Conservation (phyloP, 2,113 vertebrate genomes). For the Miniopterus natalensis region DNA sequence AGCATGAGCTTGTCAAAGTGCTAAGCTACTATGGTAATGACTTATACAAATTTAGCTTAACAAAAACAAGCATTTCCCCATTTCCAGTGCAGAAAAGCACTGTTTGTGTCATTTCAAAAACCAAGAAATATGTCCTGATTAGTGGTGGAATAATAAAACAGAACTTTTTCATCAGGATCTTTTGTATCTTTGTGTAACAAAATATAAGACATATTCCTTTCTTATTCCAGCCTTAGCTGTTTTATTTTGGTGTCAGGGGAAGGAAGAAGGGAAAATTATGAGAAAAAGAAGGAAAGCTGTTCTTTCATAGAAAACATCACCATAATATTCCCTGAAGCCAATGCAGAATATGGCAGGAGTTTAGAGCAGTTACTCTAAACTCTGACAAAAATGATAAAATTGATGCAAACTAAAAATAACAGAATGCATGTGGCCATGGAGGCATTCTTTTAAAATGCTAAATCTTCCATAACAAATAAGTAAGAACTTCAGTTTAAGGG, state of each 20-base stretch:
- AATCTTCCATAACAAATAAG: background rate
- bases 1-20: constrained; percentile 68
- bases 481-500: background rate
- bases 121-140: constrained; percentile 52
- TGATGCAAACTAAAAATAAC: constrained; percentile 1
- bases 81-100: constrained; percentile 26
- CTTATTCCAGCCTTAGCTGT: background rate
- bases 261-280: background rate
- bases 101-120: constrained; percentile 48
- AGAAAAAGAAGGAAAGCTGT: background rate
- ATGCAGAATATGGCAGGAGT: background rate
- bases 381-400: background rate
- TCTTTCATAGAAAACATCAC: background rate
- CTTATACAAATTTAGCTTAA: constrained; percentile 68
- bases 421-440: background rate
- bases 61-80: constrained; percentile 66
- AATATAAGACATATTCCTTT: constrained; percentile 33
- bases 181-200: background rate
- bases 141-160: constrained; percentile 43
- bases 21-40: constrained; percentile 63
- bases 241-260: background rate
- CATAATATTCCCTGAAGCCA: background rate
- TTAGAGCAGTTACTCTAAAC: background rate
- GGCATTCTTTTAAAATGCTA: background rate
- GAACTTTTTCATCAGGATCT: constrained; percentile 1